Evolutionary conservation across 2,888 invertebrate species (phyloP).

Genomic region (Cataglyphis livida): DNA sequence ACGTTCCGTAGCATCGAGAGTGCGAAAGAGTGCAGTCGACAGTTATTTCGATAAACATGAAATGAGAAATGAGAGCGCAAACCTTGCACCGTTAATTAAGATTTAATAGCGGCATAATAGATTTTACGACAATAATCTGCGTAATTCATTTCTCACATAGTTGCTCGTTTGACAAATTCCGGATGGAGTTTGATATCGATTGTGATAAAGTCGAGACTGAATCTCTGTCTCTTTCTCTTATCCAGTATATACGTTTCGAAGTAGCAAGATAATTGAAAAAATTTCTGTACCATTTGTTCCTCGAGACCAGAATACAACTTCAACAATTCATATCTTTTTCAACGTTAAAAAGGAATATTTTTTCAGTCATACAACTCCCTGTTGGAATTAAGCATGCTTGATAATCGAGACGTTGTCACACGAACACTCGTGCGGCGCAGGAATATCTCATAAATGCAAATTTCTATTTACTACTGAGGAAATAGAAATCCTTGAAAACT

Average conservation of each 20-base stretch:
- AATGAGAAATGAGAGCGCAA: constrained; percentile 40
- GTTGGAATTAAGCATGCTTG: background rate
- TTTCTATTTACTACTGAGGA: constrained; percentile 33
- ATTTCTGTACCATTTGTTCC: background rate
- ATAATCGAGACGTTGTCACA: constrained; percentile 54
- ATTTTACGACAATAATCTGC: constrained; percentile 57
- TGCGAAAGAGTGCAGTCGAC: constrained; percentile 50
- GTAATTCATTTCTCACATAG: constrained; percentile 64
- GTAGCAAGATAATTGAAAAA: constrained; percentile 13
- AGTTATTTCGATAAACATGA: constrained; percentile 55
- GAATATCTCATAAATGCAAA: constrained; percentile 59
- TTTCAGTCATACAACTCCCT: background rate
- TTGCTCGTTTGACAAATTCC: constrained; percentile 15
- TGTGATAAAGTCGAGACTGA: background rate
- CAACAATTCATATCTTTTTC: background rate
- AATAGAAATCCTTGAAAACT: constrained; percentile 52
- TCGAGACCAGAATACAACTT: background rate
- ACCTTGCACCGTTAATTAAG: constrained; percentile 62
- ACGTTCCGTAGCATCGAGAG: constrained; percentile 61
- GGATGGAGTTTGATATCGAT: background rate
- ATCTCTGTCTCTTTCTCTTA: constrained; percentile 1
- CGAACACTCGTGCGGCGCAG: constrained; percentile 10
- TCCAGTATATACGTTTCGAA: background rate
- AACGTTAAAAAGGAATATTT: background rate
- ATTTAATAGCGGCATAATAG: constrained; percentile 62